Evolutionary conservation across 2,113 vertebrate species (phyloP).

Genomic region (Oryctolagus cuniculus): mOryCun1.1 NC_091437.1:36627501-36628000

Average conservation of each 20-base stretch:
- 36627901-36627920: slow-evolving; percentile 74
- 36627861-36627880: background rate
- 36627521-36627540: background rate
- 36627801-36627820: background rate
- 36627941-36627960: slow-evolving; percentile 99
- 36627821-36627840: background rate
- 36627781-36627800: background rate
- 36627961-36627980: slow-evolving; percentile 99
- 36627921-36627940: slow-evolving; percentile 98
- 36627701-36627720: background rate
- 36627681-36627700: background rate
- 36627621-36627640: background rate
- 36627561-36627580: slow-evolving; percentile 3
- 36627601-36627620: background rate
- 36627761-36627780: background rate
- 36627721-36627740: background rate
- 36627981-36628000: slow-evolving; percentile 98
- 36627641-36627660: background rate
- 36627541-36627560: background rate
- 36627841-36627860: background rate
- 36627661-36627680: background rate
- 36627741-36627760: background rate
- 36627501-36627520: background rate
- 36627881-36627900: background rate
- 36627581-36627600: background rate